A percentile compares a stretch with the other conserved stretches of the same genome.
These are phyloP conservation scores for Acronicta alni DNA, from an alignment of 2,888 invertebrate species.

Conservation along the genomic window DNA sequence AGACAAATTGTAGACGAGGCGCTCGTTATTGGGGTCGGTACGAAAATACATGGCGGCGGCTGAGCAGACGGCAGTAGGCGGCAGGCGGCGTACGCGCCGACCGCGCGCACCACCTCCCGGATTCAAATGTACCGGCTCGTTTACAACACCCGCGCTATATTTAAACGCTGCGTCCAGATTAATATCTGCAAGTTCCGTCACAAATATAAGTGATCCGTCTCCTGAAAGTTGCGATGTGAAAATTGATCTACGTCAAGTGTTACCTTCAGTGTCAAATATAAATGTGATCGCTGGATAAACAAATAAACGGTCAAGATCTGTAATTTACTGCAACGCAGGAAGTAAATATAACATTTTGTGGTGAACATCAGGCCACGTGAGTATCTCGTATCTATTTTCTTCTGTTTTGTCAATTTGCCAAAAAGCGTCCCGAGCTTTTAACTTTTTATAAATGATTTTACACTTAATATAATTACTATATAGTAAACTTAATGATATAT, in stretches of 20 bases:
- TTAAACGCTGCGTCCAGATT: slow-evolving; percentile 86
- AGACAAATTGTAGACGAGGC: slow-evolving; percentile 87
- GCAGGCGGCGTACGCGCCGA: slow-evolving; percentile 85
- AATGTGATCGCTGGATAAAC: slow-evolving; percentile 71
- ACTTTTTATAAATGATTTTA: slow-evolving; percentile 64
- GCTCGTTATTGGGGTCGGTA: slow-evolving; percentile 87
- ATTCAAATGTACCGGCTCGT: slow-evolving; percentile 80
- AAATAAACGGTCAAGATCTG: slow-evolving; percentile 58
- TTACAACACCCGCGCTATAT: slow-evolving; percentile 82
- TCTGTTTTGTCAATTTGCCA: slow-evolving; percentile 84
- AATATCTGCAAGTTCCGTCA: slow-evolving; percentile 83
- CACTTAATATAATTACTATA: slow-evolving; percentile 53
- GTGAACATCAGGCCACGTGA: slow-evolving; percentile 76
- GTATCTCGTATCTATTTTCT: slow-evolving; percentile 82
- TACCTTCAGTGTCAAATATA: slow-evolving; percentile 67
- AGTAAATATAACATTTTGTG: slow-evolving; percentile 75
- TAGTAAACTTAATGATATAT: slow-evolving; percentile 60
- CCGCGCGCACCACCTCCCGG: slow-evolving; percentile 79
- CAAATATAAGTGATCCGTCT: slow-evolving; percentile 79
- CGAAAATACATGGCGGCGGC: slow-evolving; percentile 85
- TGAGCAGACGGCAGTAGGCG: slow-evolving; percentile 84
- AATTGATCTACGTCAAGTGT: slow-evolving; percentile 71
- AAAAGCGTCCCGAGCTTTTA: slow-evolving; percentile 67
- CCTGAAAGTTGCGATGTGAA: slow-evolving; percentile 76
- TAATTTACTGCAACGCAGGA: slow-evolving; percentile 66